Evolutionary conservation across 2,888 invertebrate genomes (phyloP), one percentile per base, ranked within the genome.

Genomic region (Teleiodes luculella): DNA sequence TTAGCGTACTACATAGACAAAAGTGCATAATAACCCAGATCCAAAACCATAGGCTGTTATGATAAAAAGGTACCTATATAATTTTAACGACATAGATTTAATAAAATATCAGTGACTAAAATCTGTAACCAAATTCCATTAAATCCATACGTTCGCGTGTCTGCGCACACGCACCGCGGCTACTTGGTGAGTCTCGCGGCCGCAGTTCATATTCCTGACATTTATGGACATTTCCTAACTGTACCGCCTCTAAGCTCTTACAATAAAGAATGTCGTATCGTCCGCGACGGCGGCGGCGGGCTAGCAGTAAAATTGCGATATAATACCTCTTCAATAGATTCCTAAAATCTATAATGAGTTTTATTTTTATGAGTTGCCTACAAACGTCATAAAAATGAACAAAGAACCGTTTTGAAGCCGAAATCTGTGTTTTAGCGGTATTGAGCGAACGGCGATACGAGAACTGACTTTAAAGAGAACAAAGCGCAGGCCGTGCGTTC

Each of bases 201-300:
- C 43, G 62, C 67, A 62, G 61, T 70, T 65, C 61, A 68, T 66
- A 64, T 63, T 62, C 58, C 60, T 62, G 68, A 69, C 67, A 55
- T 70, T 70, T 70, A 70, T 68, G 63, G 61, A 59, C 61, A 60
- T 66, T 63, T 63, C 61, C 57, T 65, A 68, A 68, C 65, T 62
- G 67, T 64, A 57, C 46, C 35, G 37, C 31, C 33, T 7, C 43
- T 16, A 39, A 49, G 41, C 45, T 45, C 18, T 16, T 20, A 48
- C 52, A 39, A 46, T 33, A n/a, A 30, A 39, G 55, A 55, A 55
- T 55, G 52, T 33, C 52, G 55, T 46, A 37, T 16, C 31, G 46
- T 20, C 46, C 16, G 46, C 46, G 31, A 20, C 46, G 31, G 16
- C 31, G 28, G 24, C n/a, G n/a, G n/a, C n/a, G n/a, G 18, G 37